Conservation (phyloP, 1,140 invertebrate species). For the Lasioglossum baleicum region DNA sequence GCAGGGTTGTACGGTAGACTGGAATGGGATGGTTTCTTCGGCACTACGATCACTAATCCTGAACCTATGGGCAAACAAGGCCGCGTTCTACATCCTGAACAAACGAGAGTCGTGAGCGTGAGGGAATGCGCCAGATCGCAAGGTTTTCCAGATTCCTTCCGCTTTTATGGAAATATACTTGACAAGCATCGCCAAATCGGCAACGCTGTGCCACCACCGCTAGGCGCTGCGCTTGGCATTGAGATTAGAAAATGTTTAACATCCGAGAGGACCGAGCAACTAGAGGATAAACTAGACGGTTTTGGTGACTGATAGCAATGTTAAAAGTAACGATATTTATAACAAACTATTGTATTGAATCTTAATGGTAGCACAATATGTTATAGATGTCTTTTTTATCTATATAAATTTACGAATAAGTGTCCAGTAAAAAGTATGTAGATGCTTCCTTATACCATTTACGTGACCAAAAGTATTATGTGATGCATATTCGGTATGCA, state of each 20-base stretch:
- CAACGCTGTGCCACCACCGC: conserved; percentile 92
- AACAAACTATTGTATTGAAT: neutral
- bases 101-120: conserved; percentile 91
- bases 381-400: conserved; percentile 22
- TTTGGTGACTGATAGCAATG: conserved; percentile 2
- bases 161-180: conserved; percentile 87
- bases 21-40: conserved; percentile 92
- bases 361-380: conserved; percentile 3
- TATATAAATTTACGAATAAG: conserved; percentile 1
- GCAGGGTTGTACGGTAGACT: conserved; percentile 86
- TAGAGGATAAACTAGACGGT: neutral
- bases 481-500: conserved; percentile 3
- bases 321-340: conserved; percentile 3
- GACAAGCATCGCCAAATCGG: conserved; percentile 93
- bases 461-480: conserved; percentile 25
- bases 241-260: conserved; percentile 85
- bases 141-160: conserved; percentile 90
- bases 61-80: conserved; percentile 95
- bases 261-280: neutral
- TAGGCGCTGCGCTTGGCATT: conserved; percentile 87
- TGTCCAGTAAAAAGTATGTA: conserved; percentile 10
- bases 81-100: conserved; percentile 90
- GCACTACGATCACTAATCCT: conserved; percentile 92
- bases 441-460: conserved; percentile 14
- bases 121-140: conserved; percentile 92